These are phyloP conservation scores for Ataeniobius toweri DNA, from an alignment of 2,797 vertebrate species.

Conservation along the genomic window DNA sequence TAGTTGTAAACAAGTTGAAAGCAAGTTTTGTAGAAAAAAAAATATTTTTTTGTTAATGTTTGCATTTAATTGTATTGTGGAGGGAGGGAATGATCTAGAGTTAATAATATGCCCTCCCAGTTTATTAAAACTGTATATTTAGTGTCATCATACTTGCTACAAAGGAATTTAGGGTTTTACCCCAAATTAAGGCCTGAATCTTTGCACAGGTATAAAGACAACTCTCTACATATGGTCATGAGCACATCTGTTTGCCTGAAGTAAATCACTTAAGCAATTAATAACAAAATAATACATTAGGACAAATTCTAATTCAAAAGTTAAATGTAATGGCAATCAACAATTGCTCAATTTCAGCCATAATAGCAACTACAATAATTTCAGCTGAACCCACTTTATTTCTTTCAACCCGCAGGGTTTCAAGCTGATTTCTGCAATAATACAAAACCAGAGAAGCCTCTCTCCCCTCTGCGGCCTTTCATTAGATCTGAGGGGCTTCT, in stretches of 20 bases:
- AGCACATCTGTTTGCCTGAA: background rate
- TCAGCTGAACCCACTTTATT: background rate
- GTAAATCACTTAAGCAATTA: background rate
- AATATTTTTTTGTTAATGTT: background rate
- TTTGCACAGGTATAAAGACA: background rate
- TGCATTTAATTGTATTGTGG: too few relatives aligned
- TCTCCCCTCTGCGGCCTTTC: constrained; percentile 43
- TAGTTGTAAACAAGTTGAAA: background rate
- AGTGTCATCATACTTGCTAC: too few relatives aligned
- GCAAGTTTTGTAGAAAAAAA: background rate
- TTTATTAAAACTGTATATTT: too few relatives aligned
- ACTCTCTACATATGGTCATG: too few relatives aligned
- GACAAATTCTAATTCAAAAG: background rate
- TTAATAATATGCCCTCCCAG: too few relatives aligned
- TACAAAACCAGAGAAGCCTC: constrained; percentile 13
- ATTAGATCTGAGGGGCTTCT: constrained; percentile 78
- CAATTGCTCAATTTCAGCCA: background rate
- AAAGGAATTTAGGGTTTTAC: too few relatives aligned
- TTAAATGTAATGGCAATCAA: background rate
- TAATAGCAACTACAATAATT: background rate
- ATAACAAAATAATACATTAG: background rate
- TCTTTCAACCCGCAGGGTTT: constrained; percentile 67
- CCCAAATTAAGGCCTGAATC: background rate
- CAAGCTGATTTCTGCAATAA: constrained; percentile 71
- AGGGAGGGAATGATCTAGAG: too few relatives aligned